Evolutionary conservation across 2,888 invertebrate species (phyloP).

Genomic region (Drosophila rellima): DNA sequence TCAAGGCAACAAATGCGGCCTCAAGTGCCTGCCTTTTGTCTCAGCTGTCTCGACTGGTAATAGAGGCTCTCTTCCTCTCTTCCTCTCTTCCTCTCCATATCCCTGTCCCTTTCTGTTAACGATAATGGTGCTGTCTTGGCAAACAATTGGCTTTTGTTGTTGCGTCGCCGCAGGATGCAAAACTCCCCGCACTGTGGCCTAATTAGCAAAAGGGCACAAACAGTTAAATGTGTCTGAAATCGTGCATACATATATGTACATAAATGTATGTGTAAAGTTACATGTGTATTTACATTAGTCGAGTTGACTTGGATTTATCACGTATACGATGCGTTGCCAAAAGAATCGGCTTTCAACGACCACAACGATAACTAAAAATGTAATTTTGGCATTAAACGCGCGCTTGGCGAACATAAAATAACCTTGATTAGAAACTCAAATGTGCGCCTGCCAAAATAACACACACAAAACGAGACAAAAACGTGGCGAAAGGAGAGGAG

Average conservation of each 20-base stretch:
- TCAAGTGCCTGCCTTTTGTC: slow-evolving; percentile 56
- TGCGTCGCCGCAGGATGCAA: slow-evolving; percentile 52
- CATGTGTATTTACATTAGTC: slow-evolving; percentile 14
- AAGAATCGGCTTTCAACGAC: slow-evolving; percentile 28
- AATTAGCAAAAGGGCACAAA: slow-evolving; percentile 59
- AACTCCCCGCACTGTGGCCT: slow-evolving; percentile 51
- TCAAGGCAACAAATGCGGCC: slow-evolving; percentile 63
- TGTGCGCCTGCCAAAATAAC: slow-evolving; percentile 58
- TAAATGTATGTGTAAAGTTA: too few species aligned
- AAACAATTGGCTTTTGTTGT: slow-evolving; percentile 67
- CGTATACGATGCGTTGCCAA: slow-evolving; percentile 60
- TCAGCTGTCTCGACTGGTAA: slow-evolving; percentile 14
- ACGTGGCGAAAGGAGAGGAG: not conserved
- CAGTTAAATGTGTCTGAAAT: slow-evolving; percentile 44
- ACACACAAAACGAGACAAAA: slow-evolving; percentile 5
- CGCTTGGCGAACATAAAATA: slow-evolving; percentile 75
- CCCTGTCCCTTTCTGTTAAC: slow-evolving; percentile 37
- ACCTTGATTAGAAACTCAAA: slow-evolving; percentile 80
- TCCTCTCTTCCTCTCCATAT: not conserved
- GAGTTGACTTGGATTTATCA: slow-evolving; percentile 64
- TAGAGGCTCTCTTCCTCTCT: not conserved
- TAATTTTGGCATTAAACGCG: slow-evolving; percentile 77
- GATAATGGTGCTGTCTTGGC: slow-evolving; percentile 71
- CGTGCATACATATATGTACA: slow-evolving; percentile 1
- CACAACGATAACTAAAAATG: slow-evolving; percentile 69